phyloP scores from a whole-genome alignment of 2,113 vertebrate species.

The Lepus timidus region DNA sequence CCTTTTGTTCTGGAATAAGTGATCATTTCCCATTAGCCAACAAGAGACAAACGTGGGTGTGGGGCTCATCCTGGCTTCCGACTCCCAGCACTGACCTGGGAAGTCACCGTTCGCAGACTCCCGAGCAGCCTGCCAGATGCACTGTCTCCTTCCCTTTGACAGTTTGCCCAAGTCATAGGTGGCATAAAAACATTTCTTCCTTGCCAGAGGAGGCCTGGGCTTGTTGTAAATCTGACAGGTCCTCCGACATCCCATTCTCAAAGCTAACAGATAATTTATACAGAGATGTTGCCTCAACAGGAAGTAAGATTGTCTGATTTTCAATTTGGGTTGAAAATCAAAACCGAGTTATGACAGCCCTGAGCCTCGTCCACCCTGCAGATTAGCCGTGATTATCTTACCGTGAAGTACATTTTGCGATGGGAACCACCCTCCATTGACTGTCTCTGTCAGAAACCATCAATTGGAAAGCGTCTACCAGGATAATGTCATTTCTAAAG shows the following conservation, averaged over 20 bases:
- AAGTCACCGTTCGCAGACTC: background rate
- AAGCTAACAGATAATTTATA: constrained; percentile 29
- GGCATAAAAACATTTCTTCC: background rate
- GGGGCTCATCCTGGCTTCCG: background rate
- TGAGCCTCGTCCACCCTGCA: background rate
- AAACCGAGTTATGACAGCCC: background rate
- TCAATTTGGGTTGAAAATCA: constrained; percentile 64
- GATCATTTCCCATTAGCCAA: constrained; percentile 10
- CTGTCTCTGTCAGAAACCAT: constrained; percentile 59
- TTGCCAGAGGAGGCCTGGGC: background rate
- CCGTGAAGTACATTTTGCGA: background rate
- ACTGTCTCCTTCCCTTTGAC: background rate
- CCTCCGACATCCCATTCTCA: background rate
- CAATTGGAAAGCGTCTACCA: background rate
- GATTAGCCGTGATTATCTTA: constrained; percentile 54
- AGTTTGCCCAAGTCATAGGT: background rate
- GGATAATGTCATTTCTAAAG: constrained; percentile 23
- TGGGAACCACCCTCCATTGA: background rate
- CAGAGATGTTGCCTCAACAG: constrained; percentile 53
- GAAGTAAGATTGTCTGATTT: constrained; percentile 43
- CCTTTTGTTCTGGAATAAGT: background rate
- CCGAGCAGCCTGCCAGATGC: background rate
- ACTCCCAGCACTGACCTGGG: background rate
- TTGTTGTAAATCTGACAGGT: constrained; percentile 59
- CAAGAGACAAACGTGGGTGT: background rate